phyloP scores from a whole-genome alignment of 2,888 invertebrate genomes.

The Meteorus colon region DNA sequence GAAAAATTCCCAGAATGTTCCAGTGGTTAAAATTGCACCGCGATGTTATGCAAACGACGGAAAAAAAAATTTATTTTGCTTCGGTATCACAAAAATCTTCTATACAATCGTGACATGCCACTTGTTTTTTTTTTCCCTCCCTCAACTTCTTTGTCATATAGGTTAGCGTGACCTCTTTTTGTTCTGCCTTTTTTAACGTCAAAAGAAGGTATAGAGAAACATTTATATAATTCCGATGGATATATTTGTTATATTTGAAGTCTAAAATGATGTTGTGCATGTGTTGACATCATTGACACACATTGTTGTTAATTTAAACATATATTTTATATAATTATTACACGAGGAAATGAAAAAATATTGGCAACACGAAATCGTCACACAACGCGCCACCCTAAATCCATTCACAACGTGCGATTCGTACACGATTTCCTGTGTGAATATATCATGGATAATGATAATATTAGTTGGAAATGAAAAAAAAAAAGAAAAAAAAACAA shows the following conservation, averaged over 20 bases:
- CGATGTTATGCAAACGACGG: neutral
- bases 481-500: no score
- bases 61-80: neutral
- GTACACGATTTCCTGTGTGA: no score
- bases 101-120: neutral
- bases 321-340: neutral
- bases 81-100: conserved; percentile 6
- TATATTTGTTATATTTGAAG: neutral
- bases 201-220: conserved; percentile 5
- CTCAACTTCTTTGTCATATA: neutral
- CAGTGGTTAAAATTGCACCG: neutral
- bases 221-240: neutral
- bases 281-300: conserved; percentile 22
- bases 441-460: no score
- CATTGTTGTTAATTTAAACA: neutral
- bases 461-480: no score
- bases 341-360: neutral
- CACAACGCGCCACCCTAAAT: no score
- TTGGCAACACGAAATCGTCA: neutral
- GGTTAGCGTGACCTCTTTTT: conserved; percentile 11
- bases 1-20: no score
- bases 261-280: conserved; percentile 12
- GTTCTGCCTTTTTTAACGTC: neutral
- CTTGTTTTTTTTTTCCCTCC: neutral
- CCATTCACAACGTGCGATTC: no score